Percentiles rank a stretch among this genome's conserved stretches.
phyloP scores from a whole-genome alignment of 1,140 invertebrate species.

The Cydia strobilella region DNA sequence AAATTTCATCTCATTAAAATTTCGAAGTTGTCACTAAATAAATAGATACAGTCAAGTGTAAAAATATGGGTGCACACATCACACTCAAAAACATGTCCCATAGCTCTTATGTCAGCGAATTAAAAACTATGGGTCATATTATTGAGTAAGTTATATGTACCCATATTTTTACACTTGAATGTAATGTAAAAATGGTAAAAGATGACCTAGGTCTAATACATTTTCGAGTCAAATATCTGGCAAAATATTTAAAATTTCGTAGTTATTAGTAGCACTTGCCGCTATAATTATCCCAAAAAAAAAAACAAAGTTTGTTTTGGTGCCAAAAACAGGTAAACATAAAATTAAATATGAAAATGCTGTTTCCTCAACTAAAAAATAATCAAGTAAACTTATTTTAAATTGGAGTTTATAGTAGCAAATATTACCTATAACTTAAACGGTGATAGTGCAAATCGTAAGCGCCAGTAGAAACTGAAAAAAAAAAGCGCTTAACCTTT shows the following conservation, averaged over 20 bases:
- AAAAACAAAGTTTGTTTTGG: too few species aligned
- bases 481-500: too few species aligned
- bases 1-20: slow-evolving; percentile 27
- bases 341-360: too few species aligned
- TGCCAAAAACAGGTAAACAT: too few species aligned
- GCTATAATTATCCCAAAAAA: too few species aligned
- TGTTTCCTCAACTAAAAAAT: background rate
- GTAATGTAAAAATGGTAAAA: slow-evolving; percentile 6
- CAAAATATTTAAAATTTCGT: background rate
- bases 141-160: too few species aligned
- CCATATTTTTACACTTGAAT: too few species aligned
- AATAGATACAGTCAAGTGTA: background rate
- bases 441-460: background rate
- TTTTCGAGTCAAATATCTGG: slow-evolving; percentile 26
- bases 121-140: too few species aligned
- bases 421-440: background rate
- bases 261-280: background rate
- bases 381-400: background rate
- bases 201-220: background rate
- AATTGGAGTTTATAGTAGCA: background rate
- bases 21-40: slow-evolving; percentile 3
- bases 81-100: too few species aligned
- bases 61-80: too few species aligned
- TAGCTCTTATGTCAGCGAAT: too few species aligned
- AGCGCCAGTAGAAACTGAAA: background rate